Conservation (phyloP, 2,797 vertebrate genomes). For the Urosaurus nigricauda region DNA sequence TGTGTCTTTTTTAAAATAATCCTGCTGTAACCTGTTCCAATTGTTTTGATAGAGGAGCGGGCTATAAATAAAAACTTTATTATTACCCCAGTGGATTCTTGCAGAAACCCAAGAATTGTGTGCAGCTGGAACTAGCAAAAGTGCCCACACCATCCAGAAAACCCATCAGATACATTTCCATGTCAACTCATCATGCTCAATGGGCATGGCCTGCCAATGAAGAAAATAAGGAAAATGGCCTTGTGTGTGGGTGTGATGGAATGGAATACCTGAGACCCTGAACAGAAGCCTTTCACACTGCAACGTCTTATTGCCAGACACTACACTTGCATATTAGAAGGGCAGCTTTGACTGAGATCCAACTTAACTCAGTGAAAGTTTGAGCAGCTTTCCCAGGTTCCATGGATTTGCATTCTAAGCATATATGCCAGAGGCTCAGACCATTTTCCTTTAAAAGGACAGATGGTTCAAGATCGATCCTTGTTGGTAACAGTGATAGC, state of each 20-base stretch:
- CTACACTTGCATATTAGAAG: background rate
- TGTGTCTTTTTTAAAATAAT: no score
- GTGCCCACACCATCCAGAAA: background rate
- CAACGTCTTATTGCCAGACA: background rate
- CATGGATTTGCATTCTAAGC: background rate
- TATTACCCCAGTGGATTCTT: background rate
- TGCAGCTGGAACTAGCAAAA: background rate
- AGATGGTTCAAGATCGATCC: background rate
- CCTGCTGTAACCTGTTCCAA: no score
- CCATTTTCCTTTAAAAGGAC: background rate
- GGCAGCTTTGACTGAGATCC: background rate
- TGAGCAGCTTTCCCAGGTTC: background rate
- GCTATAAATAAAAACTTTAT: no score
- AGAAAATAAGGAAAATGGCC: background rate
- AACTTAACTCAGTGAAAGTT: background rate
- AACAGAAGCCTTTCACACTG: background rate
- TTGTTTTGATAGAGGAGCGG: no score
- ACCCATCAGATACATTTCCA: background rate
- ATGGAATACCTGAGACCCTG: background rate
- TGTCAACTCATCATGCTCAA: background rate
- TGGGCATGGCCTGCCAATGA: background rate
- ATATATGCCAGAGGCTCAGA: background rate
- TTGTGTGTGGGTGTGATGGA: background rate
- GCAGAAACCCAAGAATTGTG: background rate
- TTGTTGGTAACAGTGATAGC: background rate